Conservation (phyloP, 2,113 vertebrate species). For the Apteryx mantelli region DNA sequence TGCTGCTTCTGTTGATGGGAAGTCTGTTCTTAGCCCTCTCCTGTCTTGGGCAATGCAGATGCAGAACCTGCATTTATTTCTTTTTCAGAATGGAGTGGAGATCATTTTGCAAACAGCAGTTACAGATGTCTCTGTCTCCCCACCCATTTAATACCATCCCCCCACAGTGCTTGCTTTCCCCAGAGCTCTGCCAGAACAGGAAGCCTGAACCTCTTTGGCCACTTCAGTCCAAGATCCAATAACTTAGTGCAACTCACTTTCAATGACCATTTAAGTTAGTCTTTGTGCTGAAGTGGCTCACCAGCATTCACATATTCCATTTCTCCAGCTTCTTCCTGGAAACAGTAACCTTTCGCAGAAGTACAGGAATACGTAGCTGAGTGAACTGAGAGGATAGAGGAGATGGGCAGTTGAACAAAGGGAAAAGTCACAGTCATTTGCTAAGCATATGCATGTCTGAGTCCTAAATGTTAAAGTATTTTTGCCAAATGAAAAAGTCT, state of each 20-base stretch:
- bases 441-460: not conserved
- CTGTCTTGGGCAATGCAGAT: not conserved
- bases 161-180: not conserved
- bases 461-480: not conserved
- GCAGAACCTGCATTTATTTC: not conserved
- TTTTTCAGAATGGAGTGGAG: not conserved
- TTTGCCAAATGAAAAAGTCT: not conserved
- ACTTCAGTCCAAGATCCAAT: not conserved
- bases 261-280: not conserved
- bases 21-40: not conserved
- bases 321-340: not conserved
- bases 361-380: not conserved
- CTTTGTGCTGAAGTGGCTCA: not conserved
- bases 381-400: not conserved
- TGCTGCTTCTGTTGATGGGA: not conserved
- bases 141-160: not conserved
- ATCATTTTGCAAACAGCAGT: not conserved
- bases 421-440: not conserved
- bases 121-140: not conserved
- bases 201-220: not conserved
- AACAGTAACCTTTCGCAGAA: not conserved
- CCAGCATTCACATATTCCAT: fast-evolving
- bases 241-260: not conserved
- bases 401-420: not conserved
- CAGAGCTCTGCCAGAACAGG: not conserved